Base-by-base conservation (phyloP, 2,797 vertebrate genomes). In the Paedocypris micromegethes region DNA sequence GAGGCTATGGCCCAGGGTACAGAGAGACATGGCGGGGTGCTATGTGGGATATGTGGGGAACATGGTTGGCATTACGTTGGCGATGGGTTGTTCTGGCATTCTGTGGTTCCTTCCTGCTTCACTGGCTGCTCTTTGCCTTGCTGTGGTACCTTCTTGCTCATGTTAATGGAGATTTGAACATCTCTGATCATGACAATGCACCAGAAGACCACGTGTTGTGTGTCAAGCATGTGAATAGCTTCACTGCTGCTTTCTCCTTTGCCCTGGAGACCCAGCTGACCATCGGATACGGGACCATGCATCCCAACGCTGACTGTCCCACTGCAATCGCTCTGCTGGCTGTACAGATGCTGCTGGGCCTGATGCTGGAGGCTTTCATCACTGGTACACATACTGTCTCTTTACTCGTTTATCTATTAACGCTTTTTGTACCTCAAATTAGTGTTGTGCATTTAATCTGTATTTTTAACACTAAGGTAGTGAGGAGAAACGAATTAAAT, bases 251-350 rank as follows among this genome's bases (percentile, higher is more conserved):
- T 2, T 98, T 98, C 80, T 98, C 96, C 42, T 99, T 99, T 78
- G 95, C 96, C 2, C 82, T 99, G 88, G 97, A 99, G 86, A 98
- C 97, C 0, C 97, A 99, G 82, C 90, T 99, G 80, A 99, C 97
- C n/a, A 98, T 99, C 6, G 97, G 97, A 60, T 99, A 98, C 0
- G 97, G 97, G 72, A 98, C 94, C 75, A 98, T 99, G 95, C 98
- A 94, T 79, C 97, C 96, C 65, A 98, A 93, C 2, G 94, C 95
- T 53, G 94, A 98, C 72, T 99, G 97, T 79, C 94, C 94, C 53
- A 93, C 93, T 55, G 95, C 94, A 60, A 94, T 98, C 8, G 93
- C 92, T 2, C 86, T 99, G 72, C 90, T 99, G 64, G 93, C 96
- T 47, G 91, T 96, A 78, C 95, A 99, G 87, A 99, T 99, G 97